Evolutionary conservation across 2,797 vertebrate species (phyloP), one percentile per base, ranked within the genome.

Genomic region (Myotis myotis): DNA sequence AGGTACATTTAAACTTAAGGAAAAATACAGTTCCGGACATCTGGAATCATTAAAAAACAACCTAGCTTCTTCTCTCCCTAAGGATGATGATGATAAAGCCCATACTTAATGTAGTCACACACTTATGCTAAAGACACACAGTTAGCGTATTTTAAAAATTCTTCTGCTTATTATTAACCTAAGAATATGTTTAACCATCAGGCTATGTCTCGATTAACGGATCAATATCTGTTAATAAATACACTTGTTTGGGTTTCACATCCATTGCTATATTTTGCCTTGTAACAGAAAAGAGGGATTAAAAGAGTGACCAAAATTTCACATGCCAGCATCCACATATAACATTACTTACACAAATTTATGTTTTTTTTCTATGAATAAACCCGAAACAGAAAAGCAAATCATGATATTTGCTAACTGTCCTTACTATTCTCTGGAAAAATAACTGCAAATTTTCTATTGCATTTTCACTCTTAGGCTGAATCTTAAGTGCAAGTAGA

Each of bases 41-140:
- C 92, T 96, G 96, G 93, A 92, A 76, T 93, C 90, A 95, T 97
- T 96, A 97, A 96, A 79, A 79, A 86, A 84, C 89, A 95, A 72
- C 53, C 33, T 16, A 57, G 28, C 3, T 33, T 53, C 23, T 79
- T 86, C 41, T 47, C 28, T 97, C 85, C 96, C 82, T 91, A 88
- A 79, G 92, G 82, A 83, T 76, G 89, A 76, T 66, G 72, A 92
- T 86, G 92, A 95, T 87, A 87, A 64, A 93, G 87, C 38, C 4
- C 86, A 87, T 25, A 76, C 25, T 95, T 72, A 79, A 90, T 47
- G 11, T 44, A 94, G 91, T 93, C 88, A 90, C 70, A 90, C 10
- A 55, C 55, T 89, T 85, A 85, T 30, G 72, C 71, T 93, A 93
- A 89, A 93, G 71, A 96, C 68, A 92, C 1, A 55, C 74, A 75